Evolutionary conservation across 2,888 invertebrate genomes (phyloP).

Genomic region (Ichneumoninae sp.): DNA sequence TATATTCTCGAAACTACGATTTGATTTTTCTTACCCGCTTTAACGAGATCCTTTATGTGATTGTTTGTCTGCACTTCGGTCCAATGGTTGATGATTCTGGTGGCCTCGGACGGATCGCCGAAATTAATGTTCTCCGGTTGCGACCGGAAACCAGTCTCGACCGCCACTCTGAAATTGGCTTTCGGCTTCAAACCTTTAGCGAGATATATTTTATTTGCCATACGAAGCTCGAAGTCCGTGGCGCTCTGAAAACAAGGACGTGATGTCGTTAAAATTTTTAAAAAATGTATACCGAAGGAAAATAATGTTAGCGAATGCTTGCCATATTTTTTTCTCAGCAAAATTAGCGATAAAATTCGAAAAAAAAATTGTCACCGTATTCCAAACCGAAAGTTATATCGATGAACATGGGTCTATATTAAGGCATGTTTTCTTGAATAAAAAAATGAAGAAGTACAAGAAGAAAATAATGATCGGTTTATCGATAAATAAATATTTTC

Average conservation of each 20-base stretch:
- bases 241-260: slow-evolving; percentile 74
- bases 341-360: slow-evolving; percentile 90
- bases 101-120: slow-evolving; percentile 81
- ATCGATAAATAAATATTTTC: too few relatives aligned
- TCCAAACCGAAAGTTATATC: too few relatives aligned
- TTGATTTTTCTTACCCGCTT: slow-evolving; percentile 80
- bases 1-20: not conserved
- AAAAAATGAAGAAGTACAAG: too few relatives aligned
- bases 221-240: slow-evolving; percentile 86
- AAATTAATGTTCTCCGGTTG: slow-evolving; percentile 89
- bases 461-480: too few relatives aligned
- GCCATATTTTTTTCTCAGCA: slow-evolving; percentile 83
- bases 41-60: slow-evolving; percentile 92
- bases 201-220: slow-evolving; percentile 91
- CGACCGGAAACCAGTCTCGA: slow-evolving; percentile 87
- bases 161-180: slow-evolving; percentile 86
- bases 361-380: too few relatives aligned
- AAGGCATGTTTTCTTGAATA: too few relatives aligned
- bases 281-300: too few relatives aligned
- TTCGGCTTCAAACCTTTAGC: slow-evolving; percentile 85
- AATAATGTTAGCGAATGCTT: too few relatives aligned
- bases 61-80: slow-evolving; percentile 91
- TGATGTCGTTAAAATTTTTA: too few relatives aligned
- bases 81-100: slow-evolving; percentile 91
- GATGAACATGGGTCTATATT: too few relatives aligned